phyloP scores from a whole-genome alignment of 1,140 invertebrate genomes.

The Melanaphis sacchari region DNA sequence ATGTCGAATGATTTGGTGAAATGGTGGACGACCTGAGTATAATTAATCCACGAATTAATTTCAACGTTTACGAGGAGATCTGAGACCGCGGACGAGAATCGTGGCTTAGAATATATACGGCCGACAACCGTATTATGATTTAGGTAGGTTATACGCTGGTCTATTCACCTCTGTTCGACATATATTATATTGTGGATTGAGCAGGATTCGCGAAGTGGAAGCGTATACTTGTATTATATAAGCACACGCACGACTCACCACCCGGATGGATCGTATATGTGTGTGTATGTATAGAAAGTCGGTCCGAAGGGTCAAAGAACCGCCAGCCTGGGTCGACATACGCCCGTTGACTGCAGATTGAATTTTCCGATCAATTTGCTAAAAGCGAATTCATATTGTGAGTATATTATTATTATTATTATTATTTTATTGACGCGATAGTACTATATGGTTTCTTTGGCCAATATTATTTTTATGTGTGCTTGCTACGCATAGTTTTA shows the following conservation, averaged over 20 bases:
- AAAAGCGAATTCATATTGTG: neutral
- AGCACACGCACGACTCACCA: neutral
- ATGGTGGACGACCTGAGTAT: neutral
- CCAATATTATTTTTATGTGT: neutral
- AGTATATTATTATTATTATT: neutral
- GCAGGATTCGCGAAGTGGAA: neutral
- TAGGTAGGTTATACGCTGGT: neutral
- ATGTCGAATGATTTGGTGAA: neutral
- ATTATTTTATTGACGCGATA: neutral
- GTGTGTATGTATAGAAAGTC: neutral
- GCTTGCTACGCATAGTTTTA: neutral
- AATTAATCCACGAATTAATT: constrained; percentile 23
- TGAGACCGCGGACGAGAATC: neutral
- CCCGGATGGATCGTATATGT: too few relatives aligned
- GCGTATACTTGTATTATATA: neutral
- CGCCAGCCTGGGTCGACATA: too few relatives aligned
- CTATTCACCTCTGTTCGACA: neutral
- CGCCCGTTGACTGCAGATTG: neutral
- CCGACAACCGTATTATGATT: neutral
- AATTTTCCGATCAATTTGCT: neutral
- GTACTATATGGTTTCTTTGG: neutral
- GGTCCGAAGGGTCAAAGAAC: neutral
- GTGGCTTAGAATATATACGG: neutral
- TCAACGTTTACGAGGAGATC: neutral
- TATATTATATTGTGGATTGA: neutral